These are phyloP conservation scores for Uropetala carovei DNA, from an alignment of 2,888 invertebrate species.

Conservation along the genomic window DNA sequence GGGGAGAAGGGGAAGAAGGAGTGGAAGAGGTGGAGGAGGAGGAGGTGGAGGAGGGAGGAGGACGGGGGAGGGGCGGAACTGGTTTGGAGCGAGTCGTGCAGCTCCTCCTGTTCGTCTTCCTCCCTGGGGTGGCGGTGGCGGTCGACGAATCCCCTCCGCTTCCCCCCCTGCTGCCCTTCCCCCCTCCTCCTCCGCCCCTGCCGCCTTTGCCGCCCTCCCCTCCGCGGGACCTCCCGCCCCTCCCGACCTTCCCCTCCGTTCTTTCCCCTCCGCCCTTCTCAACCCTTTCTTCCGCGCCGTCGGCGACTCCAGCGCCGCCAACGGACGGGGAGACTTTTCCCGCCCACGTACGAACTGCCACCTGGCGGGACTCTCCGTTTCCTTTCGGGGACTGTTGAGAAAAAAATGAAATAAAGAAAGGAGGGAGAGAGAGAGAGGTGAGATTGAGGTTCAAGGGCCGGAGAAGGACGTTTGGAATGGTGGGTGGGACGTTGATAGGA, in stretches of 20 bases:
- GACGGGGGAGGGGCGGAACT: slow-evolving; percentile 28
- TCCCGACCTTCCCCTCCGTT: not conserved
- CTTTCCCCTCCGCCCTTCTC: not conserved
- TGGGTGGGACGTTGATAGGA: not conserved
- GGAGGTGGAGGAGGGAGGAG: not conserved
- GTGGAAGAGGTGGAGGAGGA: slow-evolving; percentile 45
- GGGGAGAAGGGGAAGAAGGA: slow-evolving; percentile 40
- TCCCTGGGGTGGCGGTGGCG: slow-evolving; percentile 35
- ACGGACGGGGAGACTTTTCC: slow-evolving; percentile 52
- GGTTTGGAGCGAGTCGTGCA: slow-evolving; percentile 26
- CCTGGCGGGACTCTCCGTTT: slow-evolving; percentile 48
- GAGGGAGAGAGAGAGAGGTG: not conserved
- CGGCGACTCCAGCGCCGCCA: slow-evolving; percentile 56
- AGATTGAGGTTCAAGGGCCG: not conserved
- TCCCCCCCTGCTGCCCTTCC: not conserved
- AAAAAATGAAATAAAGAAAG: no score
- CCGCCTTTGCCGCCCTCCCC: not conserved
- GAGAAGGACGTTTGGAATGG: not conserved
- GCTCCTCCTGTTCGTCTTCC: slow-evolving; percentile 38
- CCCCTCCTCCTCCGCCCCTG: not conserved
- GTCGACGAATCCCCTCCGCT: not conserved
- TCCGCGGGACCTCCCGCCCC: not conserved
- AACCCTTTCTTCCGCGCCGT: slow-evolving; percentile 20
- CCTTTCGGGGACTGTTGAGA: slow-evolving; percentile 61
- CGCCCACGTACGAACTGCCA: slow-evolving; percentile 54